These are phyloP conservation scores for Philopotamus ludificatus DNA, from an alignment of 1,140 invertebrate species.

Conservation along the genomic window DNA sequence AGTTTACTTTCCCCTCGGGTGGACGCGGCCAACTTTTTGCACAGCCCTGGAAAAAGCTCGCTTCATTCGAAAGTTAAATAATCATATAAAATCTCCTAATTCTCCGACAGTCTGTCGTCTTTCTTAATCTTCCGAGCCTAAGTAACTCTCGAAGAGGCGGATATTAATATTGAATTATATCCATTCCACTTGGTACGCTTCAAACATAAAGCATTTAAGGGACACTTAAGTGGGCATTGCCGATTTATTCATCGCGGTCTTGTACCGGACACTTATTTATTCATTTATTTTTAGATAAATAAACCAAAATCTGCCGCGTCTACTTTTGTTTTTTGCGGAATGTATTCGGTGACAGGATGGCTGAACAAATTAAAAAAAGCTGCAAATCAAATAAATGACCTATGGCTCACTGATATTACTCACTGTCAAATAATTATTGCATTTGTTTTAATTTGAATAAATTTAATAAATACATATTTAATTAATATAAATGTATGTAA, in stretches of 20 bases:
- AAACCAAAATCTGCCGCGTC: no score
- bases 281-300: no score
- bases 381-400: no score
- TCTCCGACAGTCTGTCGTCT: slow-evolving; percentile 11
- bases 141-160: slow-evolving; percentile 28
- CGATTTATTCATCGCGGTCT: slow-evolving; percentile 17
- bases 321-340: no score
- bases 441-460: no score
- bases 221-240: slow-evolving; percentile 19
- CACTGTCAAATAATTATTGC: no score
- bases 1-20: not conserved
- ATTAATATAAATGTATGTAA: no score
- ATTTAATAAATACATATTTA: no score
- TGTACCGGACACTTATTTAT: no score
- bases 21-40: slow-evolving; percentile 11
- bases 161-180: slow-evolving; percentile 33
- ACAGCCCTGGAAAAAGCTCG: slow-evolving; percentile 15
- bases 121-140: slow-evolving; percentile 27
- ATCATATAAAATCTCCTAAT: slow-evolving; percentile 29
- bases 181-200: slow-evolving; percentile 28
- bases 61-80: slow-evolving; percentile 27
- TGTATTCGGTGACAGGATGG: no score
- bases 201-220: slow-evolving; percentile 29
- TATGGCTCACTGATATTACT: no score
- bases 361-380: no score